Evolutionary conservation across 2,113 vertebrate species (phyloP).

Genomic region (Brienomyrus brachyistius): DNA sequence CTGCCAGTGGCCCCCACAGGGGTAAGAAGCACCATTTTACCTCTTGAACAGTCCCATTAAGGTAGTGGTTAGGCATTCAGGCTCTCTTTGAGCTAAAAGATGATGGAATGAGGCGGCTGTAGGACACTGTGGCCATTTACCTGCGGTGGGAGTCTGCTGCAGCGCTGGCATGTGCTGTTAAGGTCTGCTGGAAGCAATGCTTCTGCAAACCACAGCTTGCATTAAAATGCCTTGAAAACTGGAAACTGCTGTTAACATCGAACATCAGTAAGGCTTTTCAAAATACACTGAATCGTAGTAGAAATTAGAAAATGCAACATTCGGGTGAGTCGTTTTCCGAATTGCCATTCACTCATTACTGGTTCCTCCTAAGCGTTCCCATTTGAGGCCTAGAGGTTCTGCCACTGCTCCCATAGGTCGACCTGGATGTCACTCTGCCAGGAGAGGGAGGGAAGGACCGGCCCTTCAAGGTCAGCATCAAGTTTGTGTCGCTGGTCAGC

Average conservation of each 20-base stretch:
- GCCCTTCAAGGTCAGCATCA: conserved; percentile 94
- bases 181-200: background rate
- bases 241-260: background rate
- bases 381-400: background rate
- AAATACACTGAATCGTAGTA: background rate
- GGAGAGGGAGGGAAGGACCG: conserved; percentile 97
- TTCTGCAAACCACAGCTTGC: background rate
- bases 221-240: background rate
- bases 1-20: conserved; percentile 89
- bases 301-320: background rate
- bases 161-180: background rate
- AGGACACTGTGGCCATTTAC: background rate
- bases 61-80: background rate
- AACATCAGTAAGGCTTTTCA: background rate
- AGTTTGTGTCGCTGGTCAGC: conserved; percentile 97
- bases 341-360: background rate
- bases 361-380: background rate
- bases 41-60: background rate
- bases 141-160: background rate
- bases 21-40: conserved; percentile 60
- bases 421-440: conserved; percentile 97
- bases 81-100: background rate
- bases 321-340: background rate
- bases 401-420: conserved; percentile 66
- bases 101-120: background rate